Evolutionary conservation across 1,140 invertebrate genomes (phyloP).

Genomic region (Parasteatoda tepidariorum): DNA sequence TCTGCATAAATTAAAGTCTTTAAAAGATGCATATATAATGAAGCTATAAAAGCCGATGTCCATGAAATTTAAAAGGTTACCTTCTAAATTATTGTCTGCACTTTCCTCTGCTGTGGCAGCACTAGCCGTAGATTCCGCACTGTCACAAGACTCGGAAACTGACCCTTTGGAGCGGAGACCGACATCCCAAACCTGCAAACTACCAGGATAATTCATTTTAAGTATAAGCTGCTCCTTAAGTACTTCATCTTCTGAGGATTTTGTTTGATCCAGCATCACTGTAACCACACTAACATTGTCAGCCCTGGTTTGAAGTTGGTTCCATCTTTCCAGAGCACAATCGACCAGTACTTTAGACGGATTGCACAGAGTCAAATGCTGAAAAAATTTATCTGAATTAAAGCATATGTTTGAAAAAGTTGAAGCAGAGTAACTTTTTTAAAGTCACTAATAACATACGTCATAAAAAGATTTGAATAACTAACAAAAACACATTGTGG

Average conservation of each 20-base stretch:
- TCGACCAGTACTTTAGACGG: slow-evolving; percentile 93
- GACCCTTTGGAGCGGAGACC: neutral
- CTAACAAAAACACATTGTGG: neutral
- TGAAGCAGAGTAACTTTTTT: no score
- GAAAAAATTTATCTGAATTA: neutral
- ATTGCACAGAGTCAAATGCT: slow-evolving; percentile 78
- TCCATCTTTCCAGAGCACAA: slow-evolving; percentile 78
- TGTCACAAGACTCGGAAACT: neutral
- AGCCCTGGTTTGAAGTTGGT: slow-evolving; percentile 83
- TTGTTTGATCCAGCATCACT: slow-evolving; percentile 90
- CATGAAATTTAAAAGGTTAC: neutral
- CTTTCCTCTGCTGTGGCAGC: neutral
- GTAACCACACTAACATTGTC: slow-evolving; percentile 97
- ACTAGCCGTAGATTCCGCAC: neutral
- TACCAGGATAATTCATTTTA: slow-evolving; percentile 47
- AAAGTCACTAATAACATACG: neutral
- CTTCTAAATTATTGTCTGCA: neutral
- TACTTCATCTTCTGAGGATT: slow-evolving; percentile 13
- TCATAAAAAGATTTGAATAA: neutral
- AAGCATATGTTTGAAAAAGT: no score
- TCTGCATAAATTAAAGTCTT: no score
- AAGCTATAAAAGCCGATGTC: no score
- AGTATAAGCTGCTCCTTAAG: slow-evolving; percentile 25
- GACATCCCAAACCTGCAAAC: slow-evolving; percentile 44
- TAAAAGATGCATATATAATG: no score